phyloP scores from a whole-genome alignment of 2,113 vertebrate species.

The Pteruthius melanotis region DNA sequence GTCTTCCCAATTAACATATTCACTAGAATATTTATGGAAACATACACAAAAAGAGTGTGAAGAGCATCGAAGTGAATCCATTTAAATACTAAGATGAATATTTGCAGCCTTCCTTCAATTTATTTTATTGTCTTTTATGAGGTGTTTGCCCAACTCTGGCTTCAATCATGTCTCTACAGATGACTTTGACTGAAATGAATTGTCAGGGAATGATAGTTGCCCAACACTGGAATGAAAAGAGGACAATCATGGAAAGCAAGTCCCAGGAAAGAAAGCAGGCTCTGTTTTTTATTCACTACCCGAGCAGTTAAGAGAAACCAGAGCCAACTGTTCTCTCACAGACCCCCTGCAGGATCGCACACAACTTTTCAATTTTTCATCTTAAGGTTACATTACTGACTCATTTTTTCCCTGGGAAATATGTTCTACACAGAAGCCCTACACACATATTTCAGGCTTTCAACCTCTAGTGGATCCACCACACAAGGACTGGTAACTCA shows the following conservation, averaged over 20 bases:
- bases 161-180: not conserved
- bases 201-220: not conserved
- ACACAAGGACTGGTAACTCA: not conserved
- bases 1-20: conserved; percentile 58
- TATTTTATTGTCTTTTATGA: conserved; percentile 37
- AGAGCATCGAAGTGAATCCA: conserved; percentile 40
- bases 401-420: not conserved
- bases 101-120: conserved; percentile 39
- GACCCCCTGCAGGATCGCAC: not conserved
- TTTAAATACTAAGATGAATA: conserved; percentile 49
- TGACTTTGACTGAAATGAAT: not conserved
- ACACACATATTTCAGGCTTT: not conserved
- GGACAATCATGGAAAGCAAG: not conserved
- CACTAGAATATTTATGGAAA: conserved; percentile 54
- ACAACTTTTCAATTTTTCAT: not conserved
- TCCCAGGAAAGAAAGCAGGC: not conserved
- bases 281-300: not conserved
- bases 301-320: not conserved
- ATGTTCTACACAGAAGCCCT: not conserved
- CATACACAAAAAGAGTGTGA: conserved; percentile 30
- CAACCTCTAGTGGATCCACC: not conserved
- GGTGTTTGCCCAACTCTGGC: conserved; percentile 46
- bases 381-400: not conserved
- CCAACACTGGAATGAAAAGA: not conserved
- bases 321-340: not conserved